A percentile compares a stretch with the other conserved stretches of the same genome.
phyloP scores from a whole-genome alignment of 1,140 invertebrate species.

The Ceratina australensis region DNA sequence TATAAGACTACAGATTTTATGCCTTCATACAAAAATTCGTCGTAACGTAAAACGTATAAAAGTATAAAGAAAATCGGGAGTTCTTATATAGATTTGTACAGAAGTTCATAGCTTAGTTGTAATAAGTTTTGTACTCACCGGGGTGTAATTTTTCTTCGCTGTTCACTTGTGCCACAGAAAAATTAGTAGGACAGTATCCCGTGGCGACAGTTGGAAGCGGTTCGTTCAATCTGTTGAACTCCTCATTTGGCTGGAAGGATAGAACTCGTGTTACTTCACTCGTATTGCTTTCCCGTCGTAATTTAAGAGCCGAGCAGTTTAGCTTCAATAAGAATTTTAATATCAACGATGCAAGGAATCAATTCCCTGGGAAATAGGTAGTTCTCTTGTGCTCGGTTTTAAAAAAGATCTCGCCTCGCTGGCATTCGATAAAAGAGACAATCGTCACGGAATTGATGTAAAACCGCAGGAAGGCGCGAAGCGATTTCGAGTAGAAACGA shows the following conservation, averaged over 20 bases:
- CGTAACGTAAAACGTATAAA: too few species aligned
- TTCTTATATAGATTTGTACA: not conserved
- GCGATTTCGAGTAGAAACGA: conserved; percentile 19
- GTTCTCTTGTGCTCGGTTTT: not conserved
- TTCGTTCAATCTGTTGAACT: conserved; percentile 63
- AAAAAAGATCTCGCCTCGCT: not conserved
- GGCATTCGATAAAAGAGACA: not conserved
- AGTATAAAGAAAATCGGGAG: not conserved
- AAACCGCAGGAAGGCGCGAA: not conserved
- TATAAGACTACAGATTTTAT: too few species aligned
- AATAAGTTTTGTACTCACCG: conserved; percentile 51
- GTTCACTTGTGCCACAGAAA: conserved; percentile 43
- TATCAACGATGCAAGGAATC: not conserved
- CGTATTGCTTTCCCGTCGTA: not conserved
- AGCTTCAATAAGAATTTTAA: conserved; percentile 3
- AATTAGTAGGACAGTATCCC: conserved; percentile 56
- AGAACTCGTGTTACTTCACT: conserved; percentile 1
- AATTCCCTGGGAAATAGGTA: conserved; percentile 8
- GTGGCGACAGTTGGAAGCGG: conserved; percentile 45
- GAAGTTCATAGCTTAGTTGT: not conserved
- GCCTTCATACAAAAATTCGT: too few species aligned
- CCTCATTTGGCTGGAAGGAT: conserved; percentile 65
- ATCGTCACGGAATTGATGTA: conserved; percentile 16
- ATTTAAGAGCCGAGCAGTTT: too few species aligned
- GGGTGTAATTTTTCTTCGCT: conserved; percentile 54